Evolutionary conservation across 2,797 vertebrate species (phyloP), one percentile per base, ranked within the genome.

Genomic region (Epinephelus awoara): DNA sequence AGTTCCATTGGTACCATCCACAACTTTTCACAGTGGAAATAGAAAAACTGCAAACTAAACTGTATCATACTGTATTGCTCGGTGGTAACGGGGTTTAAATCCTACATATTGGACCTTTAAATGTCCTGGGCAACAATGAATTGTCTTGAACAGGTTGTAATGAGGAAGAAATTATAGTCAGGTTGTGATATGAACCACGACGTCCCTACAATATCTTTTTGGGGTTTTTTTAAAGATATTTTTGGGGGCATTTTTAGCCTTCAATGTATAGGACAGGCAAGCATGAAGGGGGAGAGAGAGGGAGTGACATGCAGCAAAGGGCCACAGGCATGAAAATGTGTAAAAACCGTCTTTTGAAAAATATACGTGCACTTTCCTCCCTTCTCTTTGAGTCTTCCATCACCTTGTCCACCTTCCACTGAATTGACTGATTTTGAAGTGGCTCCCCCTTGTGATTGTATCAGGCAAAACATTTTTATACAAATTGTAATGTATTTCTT

Each of bases 371-470:
- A 50, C 2, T 47, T 0, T 11, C n/a, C 8, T 14, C 40, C 9
- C 2, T 11, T 12, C 7, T 42, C 3, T 42, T 10, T 42, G 9
- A 2, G 40, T 1, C 40, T 12, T 12, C 40, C 11, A 11, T 2
- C 34, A 34, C 7, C 1, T 34, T 8, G 29, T 34, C 21, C 29
- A 61, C 13, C 56, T n/a, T 46, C 46, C 12, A n/a, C n/a, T 47
- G 12, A 14, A 23, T 9, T 38, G 15, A 14, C 5, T n/a, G 15
- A 18, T 38, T 46, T 61, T 74, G 51, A 38, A 46, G 58, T 72
- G 72, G 72, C 80, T 56, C 80, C 76, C 59, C 17, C 80, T 79
- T 64, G 79, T 82, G 79, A 21, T 18, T 21, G 18, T 17, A 62
- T 27, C 6, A 19, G 19, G 55, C 21, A 67, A 56, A 50, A 17